phyloP scores from a whole-genome alignment of 2,888 invertebrate species.

The Melangyna quadrimaculata region DNA sequence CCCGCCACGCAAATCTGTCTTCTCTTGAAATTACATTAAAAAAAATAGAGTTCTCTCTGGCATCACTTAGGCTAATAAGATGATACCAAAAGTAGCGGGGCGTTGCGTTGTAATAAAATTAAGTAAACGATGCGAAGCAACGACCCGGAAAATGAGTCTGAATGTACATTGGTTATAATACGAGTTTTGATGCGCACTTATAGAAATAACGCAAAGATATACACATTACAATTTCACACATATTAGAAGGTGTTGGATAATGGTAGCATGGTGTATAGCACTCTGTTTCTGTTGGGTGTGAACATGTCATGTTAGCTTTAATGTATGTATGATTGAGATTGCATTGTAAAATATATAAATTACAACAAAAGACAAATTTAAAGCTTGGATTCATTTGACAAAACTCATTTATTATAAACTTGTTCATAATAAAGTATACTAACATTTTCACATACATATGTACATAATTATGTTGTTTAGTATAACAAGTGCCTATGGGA shows the following conservation, averaged over 20 bases:
- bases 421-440: neutral
- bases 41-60: slow-evolving; percentile 46
- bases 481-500: neutral
- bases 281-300: neutral
- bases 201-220: slow-evolving; percentile 11
- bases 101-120: slow-evolving; percentile 60
- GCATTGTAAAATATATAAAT: neutral
- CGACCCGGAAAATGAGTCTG: slow-evolving; percentile 53
- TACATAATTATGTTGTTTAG: neutral
- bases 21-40: no score
- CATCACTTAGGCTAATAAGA: slow-evolving; percentile 54
- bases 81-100: neutral
- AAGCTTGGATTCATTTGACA: slow-evolving; percentile 22
- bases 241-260: neutral
- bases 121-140: slow-evolving; percentile 56
- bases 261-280: neutral
- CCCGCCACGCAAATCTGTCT: neutral
- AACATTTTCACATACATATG: neutral
- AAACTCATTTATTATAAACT: slow-evolving; percentile 3
- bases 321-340: neutral
- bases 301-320: slow-evolving; percentile 13
- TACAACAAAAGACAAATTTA: neutral
- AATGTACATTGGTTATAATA: slow-evolving; percentile 31
- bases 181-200: slow-evolving; percentile 24
- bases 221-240: neutral